These are phyloP conservation scores for Myopa testacea DNA, from an alignment of 2,888 invertebrate genomes.

Conservation along the genomic window DNA sequence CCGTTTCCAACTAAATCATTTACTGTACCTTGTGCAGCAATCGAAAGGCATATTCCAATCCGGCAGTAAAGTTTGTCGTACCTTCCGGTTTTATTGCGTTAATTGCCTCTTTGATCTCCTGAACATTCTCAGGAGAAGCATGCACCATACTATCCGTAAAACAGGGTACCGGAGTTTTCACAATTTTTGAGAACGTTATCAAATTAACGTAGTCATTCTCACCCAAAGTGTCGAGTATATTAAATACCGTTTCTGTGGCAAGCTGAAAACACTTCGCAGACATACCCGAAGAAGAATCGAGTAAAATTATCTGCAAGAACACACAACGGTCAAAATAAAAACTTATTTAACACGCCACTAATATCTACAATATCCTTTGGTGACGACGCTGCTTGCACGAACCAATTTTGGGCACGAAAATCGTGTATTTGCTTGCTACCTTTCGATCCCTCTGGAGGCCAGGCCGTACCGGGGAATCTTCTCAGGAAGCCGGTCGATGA, in stretches of 20 bases:
- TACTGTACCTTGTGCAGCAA: conserved; percentile 82
- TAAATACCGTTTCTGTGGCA: conserved; percentile 87
- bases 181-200: conserved; percentile 86
- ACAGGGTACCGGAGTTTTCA: conserved; percentile 88
- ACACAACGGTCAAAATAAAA: not conserved
- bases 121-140: conserved; percentile 85
- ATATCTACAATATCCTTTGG: conserved; percentile 89
- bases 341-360: not conserved
- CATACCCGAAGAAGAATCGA: conserved; percentile 93
- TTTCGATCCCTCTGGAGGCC: conserved; percentile 84
- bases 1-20: not conserved
- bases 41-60: conserved; percentile 92
- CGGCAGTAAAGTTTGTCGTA: conserved; percentile 92
- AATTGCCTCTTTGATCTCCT: conserved; percentile 82
- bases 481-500: conserved; percentile 95
- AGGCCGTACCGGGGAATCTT: conserved; percentile 94
- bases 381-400: conserved; percentile 95
- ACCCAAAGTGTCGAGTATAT: conserved; percentile 92
- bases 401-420: conserved; percentile 94
- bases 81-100: conserved; percentile 80
- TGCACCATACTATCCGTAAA: conserved; percentile 90
- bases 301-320: conserved; percentile 74
- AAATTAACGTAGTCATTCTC: conserved; percentile 98
- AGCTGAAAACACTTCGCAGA: conserved; percentile 85
- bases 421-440: conserved; percentile 91